These are phyloP conservation scores for Aix galericulata DNA, from an alignment of 2,113 vertebrate genomes.

Conservation along the genomic window DNA sequence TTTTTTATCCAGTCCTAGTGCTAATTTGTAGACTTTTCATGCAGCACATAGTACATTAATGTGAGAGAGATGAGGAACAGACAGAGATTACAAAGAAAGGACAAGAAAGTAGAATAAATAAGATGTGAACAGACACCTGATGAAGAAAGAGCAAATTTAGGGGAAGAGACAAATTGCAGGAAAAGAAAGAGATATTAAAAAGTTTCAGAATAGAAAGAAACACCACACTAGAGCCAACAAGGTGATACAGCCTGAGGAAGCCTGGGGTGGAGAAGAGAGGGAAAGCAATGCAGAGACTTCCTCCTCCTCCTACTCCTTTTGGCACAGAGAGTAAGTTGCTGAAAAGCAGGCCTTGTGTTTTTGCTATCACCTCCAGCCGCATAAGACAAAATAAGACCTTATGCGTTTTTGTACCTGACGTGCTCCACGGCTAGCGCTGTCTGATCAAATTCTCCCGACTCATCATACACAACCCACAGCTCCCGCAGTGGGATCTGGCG, in stretches of 20 bases:
- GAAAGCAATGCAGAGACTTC: not conserved
- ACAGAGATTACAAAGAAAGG: not conserved
- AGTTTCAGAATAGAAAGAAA: not conserved
- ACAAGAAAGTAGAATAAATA: not conserved
- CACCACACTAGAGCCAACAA: not conserved
- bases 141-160: not conserved
- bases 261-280: not conserved
- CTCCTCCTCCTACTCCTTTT: not conserved
- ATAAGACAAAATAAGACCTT: not conserved
- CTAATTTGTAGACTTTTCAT: not conserved
- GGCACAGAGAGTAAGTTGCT: not conserved
- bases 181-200: not conserved
- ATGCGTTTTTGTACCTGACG: constrained; percentile 81
- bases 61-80: not conserved
- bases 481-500: constrained; percentile 84
- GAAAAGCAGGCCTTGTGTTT: not conserved
- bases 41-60: not conserved
- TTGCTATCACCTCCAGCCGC: not conserved
- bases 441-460: constrained; percentile 89
- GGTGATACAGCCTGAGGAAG: not conserved
- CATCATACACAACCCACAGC: constrained; percentile 86
- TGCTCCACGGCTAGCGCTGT: constrained; percentile 92
- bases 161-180: not conserved
- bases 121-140: not conserved
- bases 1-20: not conserved